Evolutionary conservation across 1,140 invertebrate genomes (phyloP), one percentile per base, ranked within the genome.

Genomic region (Frieseomelitta varia): DNA sequence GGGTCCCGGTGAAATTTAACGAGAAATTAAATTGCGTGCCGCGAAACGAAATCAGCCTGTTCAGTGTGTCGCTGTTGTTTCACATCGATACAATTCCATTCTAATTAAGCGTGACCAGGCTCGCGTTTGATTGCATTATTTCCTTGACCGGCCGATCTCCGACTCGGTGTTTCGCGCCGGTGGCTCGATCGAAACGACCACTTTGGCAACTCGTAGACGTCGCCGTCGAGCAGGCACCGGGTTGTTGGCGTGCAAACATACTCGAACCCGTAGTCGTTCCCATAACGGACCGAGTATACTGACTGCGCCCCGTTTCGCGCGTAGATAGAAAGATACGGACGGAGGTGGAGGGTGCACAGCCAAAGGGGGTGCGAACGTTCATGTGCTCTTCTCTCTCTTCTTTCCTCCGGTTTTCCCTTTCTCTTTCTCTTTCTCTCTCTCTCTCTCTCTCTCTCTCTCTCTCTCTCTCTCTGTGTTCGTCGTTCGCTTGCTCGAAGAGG

Each of bases 11-110:
- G 68, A 73, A 89, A 79, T 88, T 89, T 81, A 89, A 90, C 89
- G n/a, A 81, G 81, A 89, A 88, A 86, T 89, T 88, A 90, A 90
- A 88, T 82, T 81, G 86, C 65, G 87, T 56, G 74, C 76, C 39
- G 79, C 34, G 58, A 51, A 55, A 67, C 69, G 58, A 10, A 39
- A 17, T 27, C 72, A 21, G 51, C 27, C 72, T 39, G 30, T 55
- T 21, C 58, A 8, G 10, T 8, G 39, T 39, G 39, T 47, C 39
- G 27, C 2, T 30, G 27, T 30, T 77, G 17, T 63, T 65, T 51
- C 61, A 19, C 47, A 6, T 39, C 47, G 77, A n/a, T 34, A 27
- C 27, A 1, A 14, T 55, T n/a, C 21, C 58, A 11, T 61, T 61
- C 34, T 27, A 19, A 61, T 56, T 27, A 53, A 53, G 39, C 72